Evolutionary conservation across 2,113 vertebrate species (phyloP).

Genomic region (Cygnus buccinator): DNA sequence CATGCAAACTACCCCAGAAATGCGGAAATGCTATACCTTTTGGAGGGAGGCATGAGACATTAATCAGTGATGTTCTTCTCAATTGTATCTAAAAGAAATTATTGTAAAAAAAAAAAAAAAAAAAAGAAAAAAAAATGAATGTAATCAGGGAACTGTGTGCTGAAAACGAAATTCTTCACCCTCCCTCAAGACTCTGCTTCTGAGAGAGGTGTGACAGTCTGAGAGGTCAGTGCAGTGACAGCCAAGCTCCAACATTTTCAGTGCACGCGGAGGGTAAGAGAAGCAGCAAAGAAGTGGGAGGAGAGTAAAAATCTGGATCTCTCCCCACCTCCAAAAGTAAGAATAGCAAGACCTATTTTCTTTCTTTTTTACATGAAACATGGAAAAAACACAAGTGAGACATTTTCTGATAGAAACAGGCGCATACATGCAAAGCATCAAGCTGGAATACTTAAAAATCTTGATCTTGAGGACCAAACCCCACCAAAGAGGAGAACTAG

Average conservation of each 20-base stretch:
- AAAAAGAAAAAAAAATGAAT: not conserved
- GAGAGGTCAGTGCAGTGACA: not conserved
- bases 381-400: slow-evolving; percentile 65
- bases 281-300: not conserved
- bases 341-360: slow-evolving; percentile 46
- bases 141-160: not conserved
- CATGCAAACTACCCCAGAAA: slow-evolving; percentile 50
- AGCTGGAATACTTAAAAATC: slow-evolving; percentile 60
- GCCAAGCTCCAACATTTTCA: not conserved
- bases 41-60: slow-evolving; percentile 13
- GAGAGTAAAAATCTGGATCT: not conserved
- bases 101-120: not conserved
- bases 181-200: not conserved
- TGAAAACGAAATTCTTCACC: not conserved
- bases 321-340: slow-evolving; percentile 54
- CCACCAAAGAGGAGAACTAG: slow-evolving; percentile 69
- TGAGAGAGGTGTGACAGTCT: not conserved
- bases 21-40: slow-evolving; percentile 22
- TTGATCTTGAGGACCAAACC: slow-evolving; percentile 67
- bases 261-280: not conserved
- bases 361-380: slow-evolving; percentile 64
- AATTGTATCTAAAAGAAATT: not conserved
- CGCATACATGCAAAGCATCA: slow-evolving; percentile 58
- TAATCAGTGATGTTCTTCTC: not conserved
- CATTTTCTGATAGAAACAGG: slow-evolving; percentile 59